A percentile compares a stretch with the other conserved stretches of the same genome.
These are phyloP conservation scores for Hypotaenidia philippensis DNA, from an alignment of 2,797 vertebrate species.

Conservation along the genomic window DNA sequence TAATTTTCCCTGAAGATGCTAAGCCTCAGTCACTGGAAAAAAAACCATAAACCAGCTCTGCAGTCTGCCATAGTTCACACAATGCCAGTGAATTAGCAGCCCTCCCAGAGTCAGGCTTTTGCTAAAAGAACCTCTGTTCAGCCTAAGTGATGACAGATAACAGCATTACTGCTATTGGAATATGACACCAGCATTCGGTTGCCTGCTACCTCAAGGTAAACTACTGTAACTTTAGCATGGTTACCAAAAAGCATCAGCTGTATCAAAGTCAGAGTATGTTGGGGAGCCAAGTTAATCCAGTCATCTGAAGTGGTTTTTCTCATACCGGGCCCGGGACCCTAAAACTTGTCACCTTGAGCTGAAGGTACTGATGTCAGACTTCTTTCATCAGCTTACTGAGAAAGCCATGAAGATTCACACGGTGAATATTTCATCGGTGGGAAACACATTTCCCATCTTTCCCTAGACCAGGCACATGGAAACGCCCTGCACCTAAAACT, in stretches of 20 bases:
- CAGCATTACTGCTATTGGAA: slow-evolving; percentile 75
- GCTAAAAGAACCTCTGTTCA: slow-evolving; percentile 74
- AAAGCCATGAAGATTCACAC: not conserved
- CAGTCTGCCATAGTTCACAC: slow-evolving; percentile 73
- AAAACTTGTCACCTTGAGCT: not conserved
- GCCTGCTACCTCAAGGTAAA: slow-evolving; percentile 64
- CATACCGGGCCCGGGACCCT: not conserved
- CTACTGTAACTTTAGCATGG: slow-evolving; percentile 35
- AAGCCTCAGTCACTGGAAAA: slow-evolving; percentile 49
- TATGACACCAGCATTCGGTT: slow-evolving; percentile 30
- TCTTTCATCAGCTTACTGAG: not conserved
- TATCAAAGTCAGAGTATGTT: not conserved
- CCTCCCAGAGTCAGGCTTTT: slow-evolving; percentile 37
- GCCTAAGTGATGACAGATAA: slow-evolving; percentile 77
- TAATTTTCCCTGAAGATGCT: slow-evolving; percentile 45
- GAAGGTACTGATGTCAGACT: not conserved
- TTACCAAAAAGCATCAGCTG: slow-evolving; percentile 52
- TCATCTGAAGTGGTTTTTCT: not conserved
- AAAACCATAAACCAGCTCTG: slow-evolving; percentile 26
- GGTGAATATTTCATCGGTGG: not conserved
- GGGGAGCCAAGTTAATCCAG: not conserved
- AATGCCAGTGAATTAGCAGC: slow-evolving; percentile 77
- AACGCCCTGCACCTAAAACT: not conserved
- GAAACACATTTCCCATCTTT: not conserved
- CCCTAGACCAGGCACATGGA: not conserved